Base-by-base conservation (phyloP, 2,113 vertebrate species). In the Pica pica region DNA sequence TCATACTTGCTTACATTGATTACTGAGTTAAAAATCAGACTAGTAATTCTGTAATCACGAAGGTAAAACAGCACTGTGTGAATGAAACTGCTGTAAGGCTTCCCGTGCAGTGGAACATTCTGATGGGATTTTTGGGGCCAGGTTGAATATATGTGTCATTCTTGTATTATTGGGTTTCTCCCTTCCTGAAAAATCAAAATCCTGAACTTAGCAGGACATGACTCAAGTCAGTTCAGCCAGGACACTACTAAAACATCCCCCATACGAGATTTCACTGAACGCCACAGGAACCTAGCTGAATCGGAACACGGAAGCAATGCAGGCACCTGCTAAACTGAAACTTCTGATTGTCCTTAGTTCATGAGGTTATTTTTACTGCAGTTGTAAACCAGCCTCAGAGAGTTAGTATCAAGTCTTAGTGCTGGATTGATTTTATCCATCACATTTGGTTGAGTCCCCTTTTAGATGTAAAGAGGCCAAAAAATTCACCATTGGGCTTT, bases 201-300 rank as follows among this genome's bases (percentile, higher is more conserved):
- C 31, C 16, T 69, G 24, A 64, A 28, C n/a, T 64, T 39, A 49
- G n/a, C 49, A 65, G 35, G 47, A 61, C 27, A 9, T 15, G 27
- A 65, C 11, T 16, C 15, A 26, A 70, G 24, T 9, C 55, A 67
- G 24, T 33, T 78, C 59, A 63, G 27, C 18, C 28, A 44, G 53
- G 37, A 69, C 33, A 28, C 12, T 39, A 57, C 13, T 17, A 11
- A 49, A 79, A 26, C 63, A 56, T 7, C 10, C 22, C 47, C 53
- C 12, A 12, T 1, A 55, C 0, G 2, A 19, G n/a, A 42, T 28
- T 47, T 37, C 30, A 39, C 12, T 68, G 69, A 68, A 55, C 1
- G 2, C 13, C 63, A 63, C 0, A 41, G 17, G 19, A 83, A 80
- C 11, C 19, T 15, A 28, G 17, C 8, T 20, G 39, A 70, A n/a